Base-by-base conservation (phyloP, 2,797 vertebrate genomes). In the Enteromius afrohamiltoni region DNA sequence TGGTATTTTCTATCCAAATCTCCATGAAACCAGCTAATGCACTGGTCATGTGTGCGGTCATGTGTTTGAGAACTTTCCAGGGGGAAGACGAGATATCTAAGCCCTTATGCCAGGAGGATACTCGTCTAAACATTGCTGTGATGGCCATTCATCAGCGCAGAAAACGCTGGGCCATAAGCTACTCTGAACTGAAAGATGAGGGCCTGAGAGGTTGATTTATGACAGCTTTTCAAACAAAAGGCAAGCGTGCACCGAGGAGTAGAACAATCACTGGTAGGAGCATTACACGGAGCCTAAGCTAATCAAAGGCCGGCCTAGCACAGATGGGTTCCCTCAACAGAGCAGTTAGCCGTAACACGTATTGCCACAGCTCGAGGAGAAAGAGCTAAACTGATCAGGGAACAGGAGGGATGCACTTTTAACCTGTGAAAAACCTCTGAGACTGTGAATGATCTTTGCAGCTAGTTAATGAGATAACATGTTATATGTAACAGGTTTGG, bases 121-220 rank as follows among this genome's bases (percentile, higher is more conserved):
- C 69, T 82, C n/a, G 1, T 74, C 69, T 60, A 64, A 74, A 82
- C 29, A 74, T 4, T 29, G 13, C 53, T 11, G 40, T 62, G 53
- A 51, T 13, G 80, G 58, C 29, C 45, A 51, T 65, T 82, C 70
- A 82, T 82, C 80, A 37, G 58, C 31, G 34, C 80, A 51, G 45
- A 82, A 81, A 40, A 40, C 70, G 10, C 26, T 10, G 23, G n/a
- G 58, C 45, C 70, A 64, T 65, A 65, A 82, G 58, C 55, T 65
- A 51, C 9, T n/a, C 45, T 51, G 65, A 82, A 31, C 70, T 65
- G 65, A 53, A 82, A 14, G 69, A 81, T 64, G 79, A 81, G 58
- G 71, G 34, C 60, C 47, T 53, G 64, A 83, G 74, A 77, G 73
- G 62, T 76, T 77, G 81, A 83, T 77, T 83, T 60, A 77, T 83